Evolutionary conservation across 1,140 invertebrate genomes (phyloP), one percentile per base, ranked within the genome.

Genomic region (Charaxes varanes): DNA sequence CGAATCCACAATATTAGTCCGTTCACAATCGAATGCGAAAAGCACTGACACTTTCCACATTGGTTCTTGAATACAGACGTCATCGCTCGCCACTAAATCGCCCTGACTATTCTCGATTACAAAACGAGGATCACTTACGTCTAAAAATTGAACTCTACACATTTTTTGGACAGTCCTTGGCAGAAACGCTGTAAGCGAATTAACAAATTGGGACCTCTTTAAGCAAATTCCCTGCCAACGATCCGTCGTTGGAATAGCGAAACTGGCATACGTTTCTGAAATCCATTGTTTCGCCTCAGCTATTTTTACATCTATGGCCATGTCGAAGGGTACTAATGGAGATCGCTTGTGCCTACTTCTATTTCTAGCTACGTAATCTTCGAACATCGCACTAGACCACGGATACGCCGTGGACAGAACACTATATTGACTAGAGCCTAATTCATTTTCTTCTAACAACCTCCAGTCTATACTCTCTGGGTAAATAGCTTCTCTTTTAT

Each of bases 261-360:
- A 94, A 6, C 92, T 94, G 3, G 92, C 92, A 37, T 93, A 89
- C 0, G 92, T 94, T 70, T 94, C 92, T 1, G 92, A 90, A 61
- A 93, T 90, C 92, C 92, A 94, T 61, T 92, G 90, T 56, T 90
- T 93, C 4, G 92, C 92, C 38, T 92, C 89, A 2, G 90, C 81
- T 42, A 90, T 82, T 68, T 87, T 73, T 47, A 77, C 69, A 62
- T 80, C 56, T 74, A 84, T 60, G 56, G 76, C 62, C 87, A 89
- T 79, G 61, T 87, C 74, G 43, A 88, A 79, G 45, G 83, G 66
- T 78, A 78, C 51, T 50, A 63, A 41, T 36, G 53, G 69, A 62
- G 79, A 83, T 80, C 79, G 36, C 50, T 77, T 81, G 15, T 42
- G 68, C 23, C 79, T 77, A 66, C 61, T 73, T 84, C 76, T 85